Base-by-base conservation (phyloP, 2,888 invertebrate species). In the Molanna angustata region DNA sequence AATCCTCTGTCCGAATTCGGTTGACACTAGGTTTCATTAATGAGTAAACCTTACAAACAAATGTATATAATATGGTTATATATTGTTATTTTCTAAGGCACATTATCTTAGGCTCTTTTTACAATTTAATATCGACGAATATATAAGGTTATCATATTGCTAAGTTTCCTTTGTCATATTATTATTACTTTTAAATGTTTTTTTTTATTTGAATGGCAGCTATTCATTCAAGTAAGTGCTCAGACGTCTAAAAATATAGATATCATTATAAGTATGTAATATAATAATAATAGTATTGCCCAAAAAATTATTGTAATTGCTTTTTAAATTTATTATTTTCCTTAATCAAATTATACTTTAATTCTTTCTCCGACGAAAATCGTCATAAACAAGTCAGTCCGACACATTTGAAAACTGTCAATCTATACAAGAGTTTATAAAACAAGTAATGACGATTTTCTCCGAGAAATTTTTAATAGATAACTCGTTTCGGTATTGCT, bases 1-100 rank as follows among this genome's bases (percentile, higher is more conserved):
- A n/a, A n/a, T 27, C 11, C 27, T 27, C 4, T 27, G 27, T 27
- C 27, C 35, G 4, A 50, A 44, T 14, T 50, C 40, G 33, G 50
- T 44, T 20, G 35, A 50, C 22, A 37, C 44, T 50, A 50, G 14
- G 4, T 17, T 44, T 18, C 37, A 19, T 31, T 21, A 14, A 37
- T 32, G 44, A 35, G 21, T 44, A 37, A 50, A 50, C 37, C 47
- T 50, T 50, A 49, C 11, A 21, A 14, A 19, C 16, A 44, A 50
- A 39, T 57, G 51, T 57, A 54, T 57, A 57, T 54, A 73, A 76
- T 76, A 76, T 71, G 68, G 70, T 76, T 76, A 76, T 76, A 76
- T 76, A 77, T 76, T 77, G 77, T 77, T 76, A 57, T 75, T 74
- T 75, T 77, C 76, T 77, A 77, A 77, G 77, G 77, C 77, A 77